Evolutionary conservation across 2,113 vertebrate species (phyloP).

Genomic region (Pomatorhinus ruficollis): DNA sequence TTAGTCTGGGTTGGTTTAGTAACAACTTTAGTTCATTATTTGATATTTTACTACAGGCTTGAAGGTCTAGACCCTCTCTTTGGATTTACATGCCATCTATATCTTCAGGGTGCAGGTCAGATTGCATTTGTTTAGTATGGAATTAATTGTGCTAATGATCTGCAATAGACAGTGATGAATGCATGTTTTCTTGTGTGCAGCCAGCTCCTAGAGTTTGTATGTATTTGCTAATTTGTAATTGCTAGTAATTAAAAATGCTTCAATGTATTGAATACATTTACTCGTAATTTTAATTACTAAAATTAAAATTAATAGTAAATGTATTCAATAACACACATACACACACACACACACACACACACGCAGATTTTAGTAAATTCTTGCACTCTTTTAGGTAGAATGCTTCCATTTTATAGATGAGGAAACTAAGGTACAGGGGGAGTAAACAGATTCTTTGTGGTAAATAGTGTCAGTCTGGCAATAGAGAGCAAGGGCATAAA

Average conservation of each 20-base stretch:
- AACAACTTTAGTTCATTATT: background rate
- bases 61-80: background rate
- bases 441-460: background rate
- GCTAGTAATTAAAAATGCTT: background rate
- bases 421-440: background rate
- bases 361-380: background rate
- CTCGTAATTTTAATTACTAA: background rate
- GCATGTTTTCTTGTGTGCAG: background rate
- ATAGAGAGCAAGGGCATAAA: background rate
- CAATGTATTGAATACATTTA: background rate
- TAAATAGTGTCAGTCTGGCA: background rate
- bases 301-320: background rate
- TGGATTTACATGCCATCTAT: background rate
- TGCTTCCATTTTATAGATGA: background rate
- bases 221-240: background rate
- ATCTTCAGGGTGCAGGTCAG: background rate
- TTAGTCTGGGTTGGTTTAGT: background rate
- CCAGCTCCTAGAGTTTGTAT: background rate
- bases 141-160: background rate
- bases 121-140: background rate
- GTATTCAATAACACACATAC: background rate
- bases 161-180: background rate
- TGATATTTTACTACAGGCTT: background rate
- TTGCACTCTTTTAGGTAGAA: background rate
- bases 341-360: too few relatives aligned